Base-by-base conservation (phyloP, 2,888 invertebrate species). In the Lutraria lutraria region DNA sequence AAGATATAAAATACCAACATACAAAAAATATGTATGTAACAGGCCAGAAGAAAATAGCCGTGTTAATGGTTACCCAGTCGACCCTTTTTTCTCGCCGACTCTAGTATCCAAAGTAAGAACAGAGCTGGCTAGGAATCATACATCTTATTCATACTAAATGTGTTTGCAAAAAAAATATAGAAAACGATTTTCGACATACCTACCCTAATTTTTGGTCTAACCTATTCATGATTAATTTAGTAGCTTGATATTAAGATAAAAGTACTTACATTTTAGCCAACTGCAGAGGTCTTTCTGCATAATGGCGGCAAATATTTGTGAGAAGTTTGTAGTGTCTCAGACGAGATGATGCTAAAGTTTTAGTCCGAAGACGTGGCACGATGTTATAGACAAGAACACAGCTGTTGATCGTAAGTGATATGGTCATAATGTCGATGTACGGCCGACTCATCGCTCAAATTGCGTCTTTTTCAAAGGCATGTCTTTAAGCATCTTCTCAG, bases 351-450 rank as follows among this genome's bases (percentile, higher is more conserved):
- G 60, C 21, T 15, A 87, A 25, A 15, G 80, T 76, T 68, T 56
- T 25, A 4, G 56, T 54, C 12, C 87, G 83, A 16, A 92, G 53
- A n/a, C 89, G 72, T 4, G 89, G 92, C 0, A 88, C 86, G 0
- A 92, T 6, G 43, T 89, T 92, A 34, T 86, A 91, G 63, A 87
- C 63, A 8, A 93, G 31, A 1, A 89, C 83, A 79, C 92, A 93
- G 84, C 83, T 87, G 63, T 93, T 93, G 21, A 91, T 76, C 12
- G 93, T 91, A 0, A 93, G 43, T 13, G 93, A 93, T 10, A 92
- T 86, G 6, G 90, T 88, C 85, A 93, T 88, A 21, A 93, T 43
- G 56, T 91, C 89, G 13, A 43, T 25, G 29, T 56, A 86, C 80
- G 80, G 85, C 1, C 80, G 79, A 85, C 60, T 85, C 85, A 85